Evolutionary conservation across 2,113 vertebrate genomes (phyloP).

Genomic region (Eupsittula cactorum): DNA sequence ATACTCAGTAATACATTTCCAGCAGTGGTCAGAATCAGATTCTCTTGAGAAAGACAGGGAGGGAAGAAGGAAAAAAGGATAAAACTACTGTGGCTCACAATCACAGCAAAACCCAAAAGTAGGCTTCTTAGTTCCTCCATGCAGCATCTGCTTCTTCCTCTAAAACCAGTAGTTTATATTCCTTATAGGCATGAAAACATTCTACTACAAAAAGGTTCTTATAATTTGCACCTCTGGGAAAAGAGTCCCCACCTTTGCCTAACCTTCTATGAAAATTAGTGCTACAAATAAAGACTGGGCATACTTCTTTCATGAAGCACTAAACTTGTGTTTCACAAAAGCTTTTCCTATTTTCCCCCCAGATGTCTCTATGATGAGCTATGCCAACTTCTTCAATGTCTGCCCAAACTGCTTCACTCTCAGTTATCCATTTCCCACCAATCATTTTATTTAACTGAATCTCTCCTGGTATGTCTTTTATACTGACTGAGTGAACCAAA

Average conservation of each 20-base stretch:
- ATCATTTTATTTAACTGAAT: background rate
- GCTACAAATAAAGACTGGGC: background rate
- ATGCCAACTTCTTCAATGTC: background rate
- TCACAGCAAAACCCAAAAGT: background rate
- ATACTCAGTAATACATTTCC: background rate
- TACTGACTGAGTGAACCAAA: background rate
- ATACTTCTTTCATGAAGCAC: background rate
- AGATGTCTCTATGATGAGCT: background rate
- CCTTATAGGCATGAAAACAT: background rate
- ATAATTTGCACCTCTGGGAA: background rate
- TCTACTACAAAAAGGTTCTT: background rate
- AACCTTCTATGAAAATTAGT: background rate
- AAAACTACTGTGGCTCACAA: background rate
- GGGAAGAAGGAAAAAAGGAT: fast-evolving
- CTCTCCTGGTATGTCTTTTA: background rate
- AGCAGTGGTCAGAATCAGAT: background rate
- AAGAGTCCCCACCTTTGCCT: background rate
- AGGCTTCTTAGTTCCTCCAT: background rate
- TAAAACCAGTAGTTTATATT: background rate
- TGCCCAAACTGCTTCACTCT: background rate
- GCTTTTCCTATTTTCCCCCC: background rate
- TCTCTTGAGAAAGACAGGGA: background rate
- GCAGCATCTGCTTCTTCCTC: background rate
- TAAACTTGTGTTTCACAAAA: background rate
- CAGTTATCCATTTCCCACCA: background rate